These are phyloP conservation scores for Polylopha cassiicola DNA, from an alignment of 2,888 invertebrate genomes.

Conservation along the genomic window DNA sequence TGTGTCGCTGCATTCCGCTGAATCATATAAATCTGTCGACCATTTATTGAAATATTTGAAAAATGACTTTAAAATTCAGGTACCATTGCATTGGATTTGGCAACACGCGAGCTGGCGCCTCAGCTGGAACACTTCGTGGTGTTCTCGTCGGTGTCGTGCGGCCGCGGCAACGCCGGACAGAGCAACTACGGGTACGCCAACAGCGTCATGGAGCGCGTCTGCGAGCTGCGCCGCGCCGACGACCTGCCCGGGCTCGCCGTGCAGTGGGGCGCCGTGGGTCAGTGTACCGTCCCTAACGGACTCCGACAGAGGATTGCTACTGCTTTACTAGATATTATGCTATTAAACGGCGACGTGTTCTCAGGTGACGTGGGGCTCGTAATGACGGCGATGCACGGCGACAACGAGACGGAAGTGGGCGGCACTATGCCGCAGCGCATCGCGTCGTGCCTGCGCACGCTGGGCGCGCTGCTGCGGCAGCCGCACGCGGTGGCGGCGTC, in stretches of 20 bases:
- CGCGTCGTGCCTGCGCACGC: constrained; percentile 91
- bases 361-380: constrained; percentile 93
- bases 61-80: no score
- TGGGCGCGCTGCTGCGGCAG: constrained; percentile 94
- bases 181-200: constrained; percentile 98
- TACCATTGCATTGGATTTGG: constrained; percentile 88
- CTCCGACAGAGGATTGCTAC: background rate
- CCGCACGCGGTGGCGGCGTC: constrained; percentile 88
- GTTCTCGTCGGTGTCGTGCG: constrained; percentile 98
- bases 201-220: constrained; percentile 97
- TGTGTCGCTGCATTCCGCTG: no score
- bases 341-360: no score
- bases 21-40: no score
- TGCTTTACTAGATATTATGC: no score
- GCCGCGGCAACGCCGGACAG: constrained; percentile 97
- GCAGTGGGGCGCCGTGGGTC: constrained; percentile 98
- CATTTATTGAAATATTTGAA: no score
- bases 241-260: constrained; percentile 93
- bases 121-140: constrained; percentile 94
- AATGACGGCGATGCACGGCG: constrained; percentile 90
- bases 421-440: constrained; percentile 98
- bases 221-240: constrained; percentile 88
- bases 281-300: background rate
- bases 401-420: constrained; percentile 93
- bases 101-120: constrained; percentile 86